Evolutionary conservation across 1,140 invertebrate species (phyloP), one percentile per base, ranked within the genome.

Genomic region (Macrobrachium nipponense): DNA sequence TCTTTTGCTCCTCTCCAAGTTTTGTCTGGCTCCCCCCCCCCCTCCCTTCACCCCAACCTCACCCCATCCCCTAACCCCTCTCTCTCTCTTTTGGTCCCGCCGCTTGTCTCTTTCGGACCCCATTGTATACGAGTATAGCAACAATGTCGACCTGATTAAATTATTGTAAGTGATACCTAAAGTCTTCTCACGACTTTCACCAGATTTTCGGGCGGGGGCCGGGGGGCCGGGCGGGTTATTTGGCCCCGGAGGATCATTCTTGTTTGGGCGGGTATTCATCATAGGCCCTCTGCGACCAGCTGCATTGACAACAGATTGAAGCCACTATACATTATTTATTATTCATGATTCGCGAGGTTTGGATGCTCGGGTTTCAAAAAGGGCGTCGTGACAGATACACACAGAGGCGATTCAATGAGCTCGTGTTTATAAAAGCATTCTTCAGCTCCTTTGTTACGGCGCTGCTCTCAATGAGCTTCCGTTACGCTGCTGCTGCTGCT

Each of bases 61-160:
- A 43, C 61, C 43, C 64, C 17, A 36, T 23, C 68, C 79, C 68
- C 61, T 59, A 64, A 70, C 61, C 36, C 20, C 62, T 66, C 14
- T 23, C 5, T 14, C 62, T n/a, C 18, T 20, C 18, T 23, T 66
- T 23, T 66, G 18, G 18, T 36, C 12, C 20, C 7, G 23, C 68
- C 20, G 68, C 70, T 44, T 51, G 70, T 44, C 15, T n/a, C 72
- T 20, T 58, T 7, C n/a, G 44, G 66, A 23, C 20, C 11, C 58
- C 20, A 61, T 81, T 81, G 80, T 81, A 43, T 18, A 64, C 36
- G 43, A 6, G 27, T n/a, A 3, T 64, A 23, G 59, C 66, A 72
- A 81, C 80, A 81, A 81, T 81, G 80, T 81, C 80, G 66, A 72
- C 44, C 80, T 81, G 80, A 81, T 81, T 81, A 81, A 81, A 81